Evolutionary conservation across 92 coral and sea anemone species (phyloP).

Genomic region (Heteractis magnifica): DNA sequence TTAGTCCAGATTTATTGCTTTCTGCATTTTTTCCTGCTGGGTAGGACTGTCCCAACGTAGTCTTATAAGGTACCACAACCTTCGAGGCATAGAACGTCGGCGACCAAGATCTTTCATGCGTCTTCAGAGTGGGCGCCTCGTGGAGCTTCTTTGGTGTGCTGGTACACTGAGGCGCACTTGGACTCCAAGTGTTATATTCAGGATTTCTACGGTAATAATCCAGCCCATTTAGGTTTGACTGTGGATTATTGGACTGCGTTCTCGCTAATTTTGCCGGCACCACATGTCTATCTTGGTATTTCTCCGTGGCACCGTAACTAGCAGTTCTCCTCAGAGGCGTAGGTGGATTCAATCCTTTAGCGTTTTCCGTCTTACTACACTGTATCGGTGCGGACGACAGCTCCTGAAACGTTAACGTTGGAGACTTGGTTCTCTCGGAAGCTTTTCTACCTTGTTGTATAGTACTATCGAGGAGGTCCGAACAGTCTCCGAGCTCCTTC

Average conservation of each 20-base stretch:
- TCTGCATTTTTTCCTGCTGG: not conserved
- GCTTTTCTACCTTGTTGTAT: constrained; percentile 48
- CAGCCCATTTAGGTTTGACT: constrained; percentile 20
- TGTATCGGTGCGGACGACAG: constrained; percentile 31
- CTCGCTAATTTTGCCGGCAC: constrained; percentile 32
- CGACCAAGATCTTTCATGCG: constrained; percentile 60
- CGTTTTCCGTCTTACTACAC: not conserved
- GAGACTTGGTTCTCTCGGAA: constrained; percentile 18
- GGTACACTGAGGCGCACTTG: constrained; percentile 27
- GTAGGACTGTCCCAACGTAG: constrained; percentile 11
- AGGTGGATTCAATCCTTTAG: constrained; percentile 30
- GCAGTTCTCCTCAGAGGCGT: constrained; percentile 76
- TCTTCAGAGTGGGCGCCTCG: constrained; percentile 58
- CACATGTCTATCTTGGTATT: constrained; percentile 39
- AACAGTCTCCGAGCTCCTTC: constrained; percentile 76
- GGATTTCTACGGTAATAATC: constrained; percentile 26
- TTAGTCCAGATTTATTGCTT: constrained; percentile 19
- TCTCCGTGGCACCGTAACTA: constrained; percentile 74
- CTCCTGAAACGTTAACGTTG: constrained; percentile 27
- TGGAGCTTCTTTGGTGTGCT: constrained; percentile 53
- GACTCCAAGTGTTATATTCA: constrained; percentile 11
- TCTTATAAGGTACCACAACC: constrained; percentile 25
- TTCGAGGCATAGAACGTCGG: constrained; percentile 77
- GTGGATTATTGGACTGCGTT: constrained; percentile 17
- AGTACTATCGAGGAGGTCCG: constrained; percentile 64